These are phyloP conservation scores for Drosophila colorata DNA, from an alignment of 2,888 invertebrate species.

Conservation along the genomic window DNA sequence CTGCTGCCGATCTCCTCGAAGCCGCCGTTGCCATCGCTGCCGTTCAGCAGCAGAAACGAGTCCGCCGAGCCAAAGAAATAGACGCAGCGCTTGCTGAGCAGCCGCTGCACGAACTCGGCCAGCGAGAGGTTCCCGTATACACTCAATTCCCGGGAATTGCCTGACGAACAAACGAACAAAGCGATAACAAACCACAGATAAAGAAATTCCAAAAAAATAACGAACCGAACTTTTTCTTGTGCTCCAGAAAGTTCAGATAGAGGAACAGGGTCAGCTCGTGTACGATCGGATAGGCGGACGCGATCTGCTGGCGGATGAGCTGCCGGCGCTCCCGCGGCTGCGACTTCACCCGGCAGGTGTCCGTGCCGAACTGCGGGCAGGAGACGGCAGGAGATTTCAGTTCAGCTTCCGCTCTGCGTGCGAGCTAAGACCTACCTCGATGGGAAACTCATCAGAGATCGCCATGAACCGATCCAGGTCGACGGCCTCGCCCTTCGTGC, in stretches of 20 bases:
- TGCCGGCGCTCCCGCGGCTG: slow-evolving; percentile 75
- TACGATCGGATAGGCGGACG: slow-evolving; percentile 89
- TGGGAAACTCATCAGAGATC: slow-evolving; percentile 73
- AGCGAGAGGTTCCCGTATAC: slow-evolving; percentile 85
- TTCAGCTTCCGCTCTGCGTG: too few species aligned
- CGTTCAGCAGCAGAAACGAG: slow-evolving; percentile 84
- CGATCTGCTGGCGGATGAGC: slow-evolving; percentile 81
- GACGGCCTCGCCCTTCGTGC: slow-evolving; percentile 35
- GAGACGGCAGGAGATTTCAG: too few species aligned
- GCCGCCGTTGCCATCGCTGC: slow-evolving; percentile 84
- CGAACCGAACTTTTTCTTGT: slow-evolving; percentile 86
- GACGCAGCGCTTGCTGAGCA: slow-evolving; percentile 86
- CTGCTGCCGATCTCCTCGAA: slow-evolving; percentile 86
- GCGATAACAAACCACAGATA: background rate
- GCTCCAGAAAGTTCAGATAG: slow-evolving; percentile 88
- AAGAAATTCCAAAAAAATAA: background rate
- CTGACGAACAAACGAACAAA: slow-evolving; percentile 41
- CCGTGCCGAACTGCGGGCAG: slow-evolving; percentile 74
- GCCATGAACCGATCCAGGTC: slow-evolving; percentile 64
- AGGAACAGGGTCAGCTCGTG: slow-evolving; percentile 88
- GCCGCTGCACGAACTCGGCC: slow-evolving; percentile 86
- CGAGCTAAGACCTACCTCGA: slow-evolving; percentile 46
- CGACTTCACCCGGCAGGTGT: slow-evolving; percentile 78
- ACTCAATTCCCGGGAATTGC: slow-evolving; percentile 81
- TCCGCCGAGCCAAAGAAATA: slow-evolving; percentile 85